Conservation (phyloP, 2,888 invertebrate genomes). For the Pollenia labialis region DNA sequence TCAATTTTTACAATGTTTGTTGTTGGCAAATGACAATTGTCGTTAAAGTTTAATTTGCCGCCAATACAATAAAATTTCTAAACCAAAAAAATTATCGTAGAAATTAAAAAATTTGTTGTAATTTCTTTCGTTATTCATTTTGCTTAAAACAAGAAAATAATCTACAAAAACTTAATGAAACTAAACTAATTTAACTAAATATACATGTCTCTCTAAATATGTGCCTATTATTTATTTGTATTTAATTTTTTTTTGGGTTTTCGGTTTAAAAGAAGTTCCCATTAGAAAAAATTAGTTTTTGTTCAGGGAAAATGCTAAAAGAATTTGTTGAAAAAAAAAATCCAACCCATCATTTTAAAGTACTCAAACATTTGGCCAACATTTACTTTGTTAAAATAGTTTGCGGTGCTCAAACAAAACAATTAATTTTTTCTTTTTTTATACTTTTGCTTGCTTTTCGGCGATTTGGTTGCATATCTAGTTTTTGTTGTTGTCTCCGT, state of each 20-base stretch:
- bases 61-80: constrained; percentile 51
- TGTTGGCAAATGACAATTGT: constrained; percentile 53
- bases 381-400: constrained; percentile 62
- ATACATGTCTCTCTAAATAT: neutral
- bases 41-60: constrained; percentile 61
- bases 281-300: constrained; percentile 41
- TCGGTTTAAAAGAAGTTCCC: constrained; percentile 28
- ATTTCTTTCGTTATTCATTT: constrained; percentile 1
- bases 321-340: constrained; percentile 39
- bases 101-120: neutral
- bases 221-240: constrained; percentile 14
- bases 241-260: neutral
- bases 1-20: constrained; percentile 9
- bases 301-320: constrained; percentile 26
- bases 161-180: constrained; percentile 33
- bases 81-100: neutral
- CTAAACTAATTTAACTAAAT: constrained; percentile 9
- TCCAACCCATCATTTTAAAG: constrained; percentile 51
- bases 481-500: constrained; percentile 25
- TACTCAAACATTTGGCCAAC: constrained; percentile 66
- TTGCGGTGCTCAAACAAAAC: constrained; percentile 64
- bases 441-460: constrained; percentile 27
- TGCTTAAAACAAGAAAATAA: constrained; percentile 11
- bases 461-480: constrained; percentile 42
- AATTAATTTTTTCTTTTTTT: constrained; percentile 31